Evolutionary conservation across 2,797 vertebrate species (phyloP).

Genomic region (Amphiprion clarkii): DNA sequence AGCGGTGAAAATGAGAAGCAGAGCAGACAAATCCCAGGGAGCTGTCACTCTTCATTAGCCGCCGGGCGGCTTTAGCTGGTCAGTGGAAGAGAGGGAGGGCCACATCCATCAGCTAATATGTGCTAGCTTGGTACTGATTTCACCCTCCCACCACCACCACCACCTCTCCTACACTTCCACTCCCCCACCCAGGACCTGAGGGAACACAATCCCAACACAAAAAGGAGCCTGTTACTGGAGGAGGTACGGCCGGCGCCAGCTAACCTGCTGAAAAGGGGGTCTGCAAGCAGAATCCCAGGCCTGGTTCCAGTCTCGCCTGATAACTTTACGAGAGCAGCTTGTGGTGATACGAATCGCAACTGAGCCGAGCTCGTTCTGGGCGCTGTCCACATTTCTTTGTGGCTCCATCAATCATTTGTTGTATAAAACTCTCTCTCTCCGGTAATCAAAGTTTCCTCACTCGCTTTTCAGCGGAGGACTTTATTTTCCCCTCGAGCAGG

Average conservation of each 20-base stretch:
- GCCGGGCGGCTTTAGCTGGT: slow-evolving; percentile 76
- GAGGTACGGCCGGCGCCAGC: slow-evolving; percentile 72
- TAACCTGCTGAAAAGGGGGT: slow-evolving; percentile 72
- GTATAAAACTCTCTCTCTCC: slow-evolving; percentile 30
- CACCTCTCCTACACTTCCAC: slow-evolving; percentile 57
- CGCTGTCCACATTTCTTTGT: slow-evolving; percentile 45
- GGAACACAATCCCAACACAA: slow-evolving; percentile 76
- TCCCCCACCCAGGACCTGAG: slow-evolving; percentile 59
- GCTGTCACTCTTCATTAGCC: slow-evolving; percentile 88
- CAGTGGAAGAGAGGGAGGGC: slow-evolving; percentile 76
- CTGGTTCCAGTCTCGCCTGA: slow-evolving; percentile 75
- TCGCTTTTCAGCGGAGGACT: slow-evolving; percentile 27
- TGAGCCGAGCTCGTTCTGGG: slow-evolving; percentile 42
- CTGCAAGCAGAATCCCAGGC: slow-evolving; percentile 83
- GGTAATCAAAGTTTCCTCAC: slow-evolving; percentile 42
- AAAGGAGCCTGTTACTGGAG: slow-evolving; percentile 78
- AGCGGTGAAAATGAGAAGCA: slow-evolving; percentile 82
- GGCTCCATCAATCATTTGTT: slow-evolving; percentile 49
- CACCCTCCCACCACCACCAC: slow-evolving; percentile 48
- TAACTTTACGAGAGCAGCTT: slow-evolving; percentile 56
- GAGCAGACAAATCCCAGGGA: slow-evolving; percentile 81
- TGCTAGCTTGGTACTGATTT: slow-evolving; percentile 74
- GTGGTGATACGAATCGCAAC: slow-evolving; percentile 52
- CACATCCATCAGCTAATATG: slow-evolving; percentile 79
- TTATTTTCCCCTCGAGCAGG: slow-evolving; percentile 42